phyloP scores from a whole-genome alignment of 2,113 vertebrate genomes.

The Macrotus californicus region DNA sequence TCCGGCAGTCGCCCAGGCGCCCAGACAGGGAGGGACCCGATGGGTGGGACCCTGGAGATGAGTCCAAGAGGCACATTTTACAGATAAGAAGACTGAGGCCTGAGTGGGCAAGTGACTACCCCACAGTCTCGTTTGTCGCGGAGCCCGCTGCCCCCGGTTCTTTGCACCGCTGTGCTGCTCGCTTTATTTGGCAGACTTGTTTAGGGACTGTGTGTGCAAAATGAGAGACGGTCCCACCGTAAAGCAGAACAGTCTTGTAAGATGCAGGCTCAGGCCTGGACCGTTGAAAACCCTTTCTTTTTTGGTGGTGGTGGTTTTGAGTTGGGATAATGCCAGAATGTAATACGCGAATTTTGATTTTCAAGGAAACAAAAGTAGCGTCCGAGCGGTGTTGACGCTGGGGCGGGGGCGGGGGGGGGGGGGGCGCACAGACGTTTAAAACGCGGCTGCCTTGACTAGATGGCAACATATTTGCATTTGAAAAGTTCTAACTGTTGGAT shows the following conservation, averaged over 20 bases:
- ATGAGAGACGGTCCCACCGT: neutral
- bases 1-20: neutral
- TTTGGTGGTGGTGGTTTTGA: neutral
- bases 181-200: neutral
- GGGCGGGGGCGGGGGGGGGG: too few relatives aligned
- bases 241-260: neutral
- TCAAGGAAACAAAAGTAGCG: conserved; percentile 47
- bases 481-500: conserved; percentile 74
- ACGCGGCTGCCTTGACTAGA: conserved; percentile 60
- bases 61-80: neutral
- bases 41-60: neutral
- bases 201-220: neutral
- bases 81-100: conserved; percentile 43
- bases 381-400: conserved; percentile 25
- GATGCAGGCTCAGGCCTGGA: neutral
- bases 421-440: too few relatives aligned
- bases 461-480: conserved; percentile 71
- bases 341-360: conserved; percentile 57
- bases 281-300: neutral
- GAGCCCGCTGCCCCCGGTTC: neutral
- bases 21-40: neutral
- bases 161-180: neutral
- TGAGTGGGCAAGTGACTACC: neutral
- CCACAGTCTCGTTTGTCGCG: neutral
- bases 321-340: conserved; percentile 32